Conservation (phyloP, 2,888 invertebrate species). For the Eretmocerus hayati region DNA sequence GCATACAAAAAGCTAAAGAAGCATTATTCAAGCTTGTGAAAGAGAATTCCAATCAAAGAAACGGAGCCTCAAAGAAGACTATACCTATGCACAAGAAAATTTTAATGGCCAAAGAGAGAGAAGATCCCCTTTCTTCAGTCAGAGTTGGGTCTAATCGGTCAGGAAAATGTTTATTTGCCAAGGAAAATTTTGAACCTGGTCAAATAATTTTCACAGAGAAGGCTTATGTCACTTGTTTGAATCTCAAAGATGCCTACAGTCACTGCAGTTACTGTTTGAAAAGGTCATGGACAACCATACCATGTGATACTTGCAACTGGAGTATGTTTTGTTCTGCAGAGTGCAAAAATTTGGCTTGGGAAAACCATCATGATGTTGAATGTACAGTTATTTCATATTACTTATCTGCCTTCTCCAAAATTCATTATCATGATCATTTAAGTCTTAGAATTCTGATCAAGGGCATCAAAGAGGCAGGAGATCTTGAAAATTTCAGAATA, state of each 20-base stretch:
- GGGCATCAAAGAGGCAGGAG: slow-evolving; percentile 44
- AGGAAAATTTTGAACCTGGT: slow-evolving; percentile 61
- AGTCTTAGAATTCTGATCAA: slow-evolving; percentile 57
- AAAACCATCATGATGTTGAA: slow-evolving; percentile 68
- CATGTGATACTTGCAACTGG: slow-evolving; percentile 59
- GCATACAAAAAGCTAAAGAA: not conserved
- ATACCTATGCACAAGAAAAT: slow-evolving; percentile 1
- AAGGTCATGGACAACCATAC: slow-evolving; percentile 53
- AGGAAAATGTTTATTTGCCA: slow-evolving; percentile 66
- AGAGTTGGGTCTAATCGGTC: slow-evolving; percentile 52
- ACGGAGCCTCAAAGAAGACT: too few species aligned
- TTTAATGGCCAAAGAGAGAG: slow-evolving; percentile 34
- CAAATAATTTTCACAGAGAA: slow-evolving; percentile 71
- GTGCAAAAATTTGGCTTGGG: slow-evolving; percentile 59
- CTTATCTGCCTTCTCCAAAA: slow-evolving; percentile 47
- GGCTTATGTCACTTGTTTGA: slow-evolving; percentile 60
- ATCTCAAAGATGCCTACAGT: slow-evolving; percentile 50
- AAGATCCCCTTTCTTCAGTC: slow-evolving; percentile 58
- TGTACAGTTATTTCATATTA: slow-evolving; percentile 63
- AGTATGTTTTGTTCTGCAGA: slow-evolving; percentile 59
- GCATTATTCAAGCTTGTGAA: not conserved
- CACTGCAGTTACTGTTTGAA: slow-evolving; percentile 65
- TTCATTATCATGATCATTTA: slow-evolving; percentile 62
- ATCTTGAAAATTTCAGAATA: slow-evolving; percentile 41
- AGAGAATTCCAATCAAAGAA: not conserved